These are phyloP conservation scores for Gerris buenoi DNA, from an alignment of 1,140 invertebrate species.

Conservation along the genomic window DNA sequence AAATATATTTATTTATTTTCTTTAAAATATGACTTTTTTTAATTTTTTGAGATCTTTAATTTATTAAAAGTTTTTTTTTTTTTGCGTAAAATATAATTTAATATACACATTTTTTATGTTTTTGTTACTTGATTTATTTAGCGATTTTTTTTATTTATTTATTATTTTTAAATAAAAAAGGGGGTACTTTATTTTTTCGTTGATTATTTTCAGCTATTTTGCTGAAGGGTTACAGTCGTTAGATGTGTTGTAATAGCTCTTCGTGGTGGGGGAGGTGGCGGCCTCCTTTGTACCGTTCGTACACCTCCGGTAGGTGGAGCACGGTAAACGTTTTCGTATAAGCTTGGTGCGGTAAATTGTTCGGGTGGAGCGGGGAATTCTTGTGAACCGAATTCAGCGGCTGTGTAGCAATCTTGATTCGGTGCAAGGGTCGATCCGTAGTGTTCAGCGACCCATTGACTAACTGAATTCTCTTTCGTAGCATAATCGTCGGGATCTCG, in stretches of 20 bases:
- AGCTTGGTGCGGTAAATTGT: conserved; percentile 1
- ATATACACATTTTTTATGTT: too few species aligned
- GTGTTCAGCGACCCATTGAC: conserved; percentile 75
- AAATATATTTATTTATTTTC: too few species aligned
- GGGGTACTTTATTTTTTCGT: background rate
- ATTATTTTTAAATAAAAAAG: background rate
- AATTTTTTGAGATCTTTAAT: too few species aligned
- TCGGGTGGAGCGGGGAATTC: conserved; percentile 5
- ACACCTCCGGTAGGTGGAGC: conserved; percentile 26
- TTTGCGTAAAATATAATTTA: too few species aligned
- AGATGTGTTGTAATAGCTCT: conserved; percentile 61
- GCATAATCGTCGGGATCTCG: conserved; percentile 48
- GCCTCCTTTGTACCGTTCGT: conserved; percentile 37
- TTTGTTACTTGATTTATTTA: too few species aligned
- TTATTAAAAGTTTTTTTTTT: too few species aligned
- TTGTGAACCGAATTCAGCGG: background rate
- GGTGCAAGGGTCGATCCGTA: conserved; percentile 51
- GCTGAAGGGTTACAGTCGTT: conserved; percentile 28
- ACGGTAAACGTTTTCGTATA: conserved; percentile 15
- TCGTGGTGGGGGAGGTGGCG: conserved; percentile 62
- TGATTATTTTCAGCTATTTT: background rate
- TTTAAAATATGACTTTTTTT: too few species aligned
- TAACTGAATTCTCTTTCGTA: conserved; percentile 3
- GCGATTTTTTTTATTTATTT: background rate
- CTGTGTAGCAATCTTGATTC: background rate